phyloP scores from a whole-genome alignment of 2,888 invertebrate species.

The Hoplodrina ambigua region DNA sequence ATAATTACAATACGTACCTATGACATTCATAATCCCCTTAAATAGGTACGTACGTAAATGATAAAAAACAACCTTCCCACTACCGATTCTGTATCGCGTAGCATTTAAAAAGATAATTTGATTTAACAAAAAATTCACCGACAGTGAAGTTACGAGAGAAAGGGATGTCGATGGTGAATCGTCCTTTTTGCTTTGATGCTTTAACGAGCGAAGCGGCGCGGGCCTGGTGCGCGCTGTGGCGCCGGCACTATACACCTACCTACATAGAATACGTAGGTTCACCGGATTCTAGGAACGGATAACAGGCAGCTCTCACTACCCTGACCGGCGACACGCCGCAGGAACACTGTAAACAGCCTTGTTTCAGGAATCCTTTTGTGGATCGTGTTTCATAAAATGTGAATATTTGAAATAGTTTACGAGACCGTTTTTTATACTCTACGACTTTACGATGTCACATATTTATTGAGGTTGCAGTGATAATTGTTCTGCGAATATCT shows the following conservation, averaged over 20 bases:
- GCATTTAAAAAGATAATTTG: background rate
- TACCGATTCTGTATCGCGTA: background rate
- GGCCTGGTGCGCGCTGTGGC: background rate
- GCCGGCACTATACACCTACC: background rate
- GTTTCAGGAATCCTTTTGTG: constrained; percentile 25
- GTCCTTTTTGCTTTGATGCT: constrained; percentile 2
- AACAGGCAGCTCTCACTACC: background rate
- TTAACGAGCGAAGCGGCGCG: background rate
- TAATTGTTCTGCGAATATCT: background rate
- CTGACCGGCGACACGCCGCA: constrained; percentile 3
- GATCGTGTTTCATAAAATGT: background rate
- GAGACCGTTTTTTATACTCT: background rate
- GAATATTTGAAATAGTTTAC: constrained; percentile 23
- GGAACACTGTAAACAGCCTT: constrained; percentile 8
- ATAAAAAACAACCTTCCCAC: background rate
- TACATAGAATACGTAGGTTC: background rate
- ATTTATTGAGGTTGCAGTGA: background rate
- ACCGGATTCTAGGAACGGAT: constrained; percentile 6
- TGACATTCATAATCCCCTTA: background rate
- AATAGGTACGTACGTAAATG: background rate
- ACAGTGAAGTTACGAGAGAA: background rate
- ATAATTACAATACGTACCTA: background rate
- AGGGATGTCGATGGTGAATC: background rate
- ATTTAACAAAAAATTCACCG: background rate
- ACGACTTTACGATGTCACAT: background rate